These are phyloP conservation scores for Hipparchia sbordonii DNA, from an alignment of 2,888 invertebrate species.

Conservation along the genomic window DNA sequence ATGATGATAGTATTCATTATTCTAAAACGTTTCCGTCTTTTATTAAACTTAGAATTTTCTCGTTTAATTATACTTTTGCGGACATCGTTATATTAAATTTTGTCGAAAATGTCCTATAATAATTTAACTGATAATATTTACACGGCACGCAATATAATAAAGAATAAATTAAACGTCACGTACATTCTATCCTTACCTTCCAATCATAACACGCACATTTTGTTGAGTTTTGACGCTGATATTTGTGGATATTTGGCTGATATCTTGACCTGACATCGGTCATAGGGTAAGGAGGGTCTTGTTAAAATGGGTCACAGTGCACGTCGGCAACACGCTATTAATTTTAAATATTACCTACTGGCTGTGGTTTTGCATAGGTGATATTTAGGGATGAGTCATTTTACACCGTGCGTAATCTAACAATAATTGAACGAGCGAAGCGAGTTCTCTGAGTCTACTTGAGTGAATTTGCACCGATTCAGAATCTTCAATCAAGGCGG, in stretches of 20 bases:
- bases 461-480: not conserved
- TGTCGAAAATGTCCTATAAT: not conserved
- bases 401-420: not conserved
- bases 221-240: constrained; percentile 11
- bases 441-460: too few species aligned
- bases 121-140: not conserved
- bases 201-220: not conserved
- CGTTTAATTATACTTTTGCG: too few species aligned
- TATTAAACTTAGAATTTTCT: too few species aligned
- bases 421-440: not conserved
- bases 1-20: too few species aligned
- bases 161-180: constrained; percentile 4
- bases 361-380: not conserved
- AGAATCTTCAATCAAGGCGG: not conserved
- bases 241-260: too few species aligned
- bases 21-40: too few species aligned
- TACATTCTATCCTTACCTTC: not conserved
- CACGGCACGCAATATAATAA: not conserved
- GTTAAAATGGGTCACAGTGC: constrained; percentile 4
- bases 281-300: not conserved
- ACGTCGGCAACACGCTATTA: not conserved
- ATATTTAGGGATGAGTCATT: not conserved
- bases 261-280: constrained; percentile 6
- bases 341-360: not conserved
- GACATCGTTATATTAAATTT: too few species aligned